Conservation (phyloP, 2,797 vertebrate species). For the Ambastaia sidthimunki region DNA sequence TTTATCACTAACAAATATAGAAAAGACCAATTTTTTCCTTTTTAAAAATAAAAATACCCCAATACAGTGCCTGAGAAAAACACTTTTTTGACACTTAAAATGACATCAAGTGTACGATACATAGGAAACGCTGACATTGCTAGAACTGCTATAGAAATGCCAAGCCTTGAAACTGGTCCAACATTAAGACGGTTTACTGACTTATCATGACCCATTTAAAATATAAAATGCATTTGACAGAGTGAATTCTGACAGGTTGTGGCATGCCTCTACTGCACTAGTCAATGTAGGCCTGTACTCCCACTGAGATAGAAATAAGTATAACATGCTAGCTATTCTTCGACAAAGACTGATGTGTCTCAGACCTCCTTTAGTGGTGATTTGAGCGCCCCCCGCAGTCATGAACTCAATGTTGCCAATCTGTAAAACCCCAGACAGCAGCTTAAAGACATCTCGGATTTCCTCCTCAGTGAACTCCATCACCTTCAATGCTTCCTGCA, state of each 20-base stretch:
- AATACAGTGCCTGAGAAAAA: no score
- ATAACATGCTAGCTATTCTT: background rate
- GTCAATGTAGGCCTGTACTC: background rate
- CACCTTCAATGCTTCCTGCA: conserved; percentile 87
- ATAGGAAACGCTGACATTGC: no score
- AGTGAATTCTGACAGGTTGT: conserved; percentile 70
- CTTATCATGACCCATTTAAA: conserved; percentile 57
- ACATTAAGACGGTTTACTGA: background rate
- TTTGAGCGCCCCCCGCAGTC: conserved; percentile 90
- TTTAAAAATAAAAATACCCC: no score
- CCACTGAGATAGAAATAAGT: background rate
- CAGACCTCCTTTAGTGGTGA: conserved; percentile 86
- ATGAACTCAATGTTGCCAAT: conserved; percentile 92
- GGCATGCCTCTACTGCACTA: conserved; percentile 62
- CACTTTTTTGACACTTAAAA: no score
- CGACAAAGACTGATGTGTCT: background rate
- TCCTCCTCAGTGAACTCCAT: conserved; percentile 89
- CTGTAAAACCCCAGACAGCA: conserved; percentile 89
- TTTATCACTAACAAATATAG: no score
- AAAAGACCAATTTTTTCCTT: no score
- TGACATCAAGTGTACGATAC: no score
- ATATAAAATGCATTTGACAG: conserved; percentile 71
- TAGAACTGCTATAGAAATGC: background rate
- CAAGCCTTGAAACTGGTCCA: background rate
- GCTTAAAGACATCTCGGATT: conserved; percentile 88